phyloP scores from a whole-genome alignment of 2,888 invertebrate species.

The Cosmia pyralina region DNA sequence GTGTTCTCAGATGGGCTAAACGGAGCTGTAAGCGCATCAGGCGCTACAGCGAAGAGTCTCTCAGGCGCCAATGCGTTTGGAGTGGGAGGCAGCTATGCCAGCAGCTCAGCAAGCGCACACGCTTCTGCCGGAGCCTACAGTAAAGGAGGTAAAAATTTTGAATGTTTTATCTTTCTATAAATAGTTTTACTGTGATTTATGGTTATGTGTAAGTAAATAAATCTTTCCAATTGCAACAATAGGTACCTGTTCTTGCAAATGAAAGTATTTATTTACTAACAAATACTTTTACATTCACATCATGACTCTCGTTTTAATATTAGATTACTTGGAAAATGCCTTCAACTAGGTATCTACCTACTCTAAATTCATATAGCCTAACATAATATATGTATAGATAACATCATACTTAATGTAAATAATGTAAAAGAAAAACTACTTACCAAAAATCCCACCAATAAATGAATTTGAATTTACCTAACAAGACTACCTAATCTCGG shows the following conservation, averaged over 20 bases:
- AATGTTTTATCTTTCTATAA: not conserved
- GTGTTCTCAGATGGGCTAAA: conserved; percentile 56
- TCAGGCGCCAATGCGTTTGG: conserved; percentile 69
- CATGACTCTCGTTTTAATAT: not conserved
- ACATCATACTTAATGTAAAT: not conserved
- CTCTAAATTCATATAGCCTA: not conserved
- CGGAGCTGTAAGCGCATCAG: conserved; percentile 61
- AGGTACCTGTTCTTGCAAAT: not conserved
- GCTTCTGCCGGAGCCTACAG: conserved; percentile 78
- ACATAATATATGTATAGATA: not conserved
- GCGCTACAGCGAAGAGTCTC: conserved; percentile 75
- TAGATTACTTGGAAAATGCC: not conserved
- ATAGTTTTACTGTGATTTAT: not conserved
- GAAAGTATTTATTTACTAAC: not conserved
- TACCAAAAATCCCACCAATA: too few relatives aligned
- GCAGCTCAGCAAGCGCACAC: conserved; percentile 82
- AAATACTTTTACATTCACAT: not conserved
- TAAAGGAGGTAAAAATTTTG: conserved; percentile 79
- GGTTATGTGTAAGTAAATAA: not conserved
- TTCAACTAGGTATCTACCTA: not conserved
- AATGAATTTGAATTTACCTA: too few relatives aligned
- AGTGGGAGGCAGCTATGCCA: conserved; percentile 76
- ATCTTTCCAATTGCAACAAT: not conserved
- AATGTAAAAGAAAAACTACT: not conserved
- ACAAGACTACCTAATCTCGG: not conserved